Conservation (phyloP, 2,797 vertebrate genomes). For the Anguilla obscura region DNA sequence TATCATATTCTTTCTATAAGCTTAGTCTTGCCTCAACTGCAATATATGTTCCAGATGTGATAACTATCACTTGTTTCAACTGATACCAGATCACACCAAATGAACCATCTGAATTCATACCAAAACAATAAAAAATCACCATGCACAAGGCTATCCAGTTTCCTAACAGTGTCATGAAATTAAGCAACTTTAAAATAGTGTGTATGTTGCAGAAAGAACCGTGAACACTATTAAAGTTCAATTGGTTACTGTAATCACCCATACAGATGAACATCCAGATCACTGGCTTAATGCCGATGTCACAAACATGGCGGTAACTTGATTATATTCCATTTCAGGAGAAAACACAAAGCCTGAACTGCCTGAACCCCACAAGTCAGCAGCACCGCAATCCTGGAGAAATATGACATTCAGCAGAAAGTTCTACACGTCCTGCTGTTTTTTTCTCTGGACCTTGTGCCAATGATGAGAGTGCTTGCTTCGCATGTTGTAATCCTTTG, state of each 20-base stretch:
- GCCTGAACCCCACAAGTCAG: neutral
- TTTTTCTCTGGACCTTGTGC: neutral
- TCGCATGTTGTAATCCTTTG: neutral
- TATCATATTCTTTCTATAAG: neutral
- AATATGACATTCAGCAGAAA: neutral
- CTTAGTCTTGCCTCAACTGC: neutral
- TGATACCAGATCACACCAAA: neutral
- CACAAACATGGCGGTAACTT: slow-evolving; percentile 22
- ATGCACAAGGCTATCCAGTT: slow-evolving; percentile 1
- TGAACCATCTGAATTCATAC: slow-evolving; percentile 7
- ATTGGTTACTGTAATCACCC: slow-evolving; percentile 10
- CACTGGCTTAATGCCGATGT: neutral
- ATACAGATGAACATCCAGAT: slow-evolving; percentile 2
- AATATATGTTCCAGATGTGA: slow-evolving; percentile 25
- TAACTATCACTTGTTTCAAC: neutral
- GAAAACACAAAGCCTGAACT: neutral
- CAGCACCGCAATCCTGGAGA: neutral
- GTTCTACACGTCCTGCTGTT: neutral
- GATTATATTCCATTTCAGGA: neutral
- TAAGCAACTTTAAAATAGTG: neutral
- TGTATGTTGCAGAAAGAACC: neutral
- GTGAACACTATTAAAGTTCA: neutral
- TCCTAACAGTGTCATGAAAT: neutral
- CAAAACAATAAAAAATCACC: slow-evolving; percentile 1
- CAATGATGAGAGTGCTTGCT: slow-evolving; percentile 14